Evolutionary conservation across 2,797 vertebrate genomes (phyloP).

Genomic region (Dryobates pubescens): DNA sequence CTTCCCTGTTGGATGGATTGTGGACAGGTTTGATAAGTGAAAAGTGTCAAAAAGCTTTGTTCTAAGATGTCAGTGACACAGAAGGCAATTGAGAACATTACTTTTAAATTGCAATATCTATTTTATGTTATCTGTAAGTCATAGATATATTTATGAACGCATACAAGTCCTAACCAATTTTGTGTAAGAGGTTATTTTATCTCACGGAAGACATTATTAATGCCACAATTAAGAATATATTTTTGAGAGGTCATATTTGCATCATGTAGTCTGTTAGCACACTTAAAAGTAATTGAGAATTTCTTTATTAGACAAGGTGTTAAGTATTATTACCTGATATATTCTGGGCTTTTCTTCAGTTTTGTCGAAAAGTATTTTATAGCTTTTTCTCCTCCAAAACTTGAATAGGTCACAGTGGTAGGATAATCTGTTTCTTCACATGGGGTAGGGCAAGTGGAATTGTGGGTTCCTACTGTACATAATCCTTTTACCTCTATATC

Average conservation of each 20-base stretch:
- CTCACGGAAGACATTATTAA: neutral
- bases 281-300: neutral
- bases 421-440: conserved; percentile 80
- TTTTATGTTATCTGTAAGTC: neutral
- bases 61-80: neutral
- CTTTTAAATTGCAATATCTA: neutral
- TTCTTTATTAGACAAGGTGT: neutral
- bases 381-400: conserved; percentile 75
- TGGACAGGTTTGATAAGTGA: neutral
- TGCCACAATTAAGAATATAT: neutral
- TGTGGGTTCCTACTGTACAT: conserved; percentile 77
- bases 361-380: conserved; percentile 72
- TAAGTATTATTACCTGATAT: conserved; percentile 73
- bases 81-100: neutral
- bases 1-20: neutral
- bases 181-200: neutral
- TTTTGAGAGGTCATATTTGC: neutral
- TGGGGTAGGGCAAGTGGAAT: conserved; percentile 78
- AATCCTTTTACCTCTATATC: conserved; percentile 70
- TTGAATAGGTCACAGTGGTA: conserved; percentile 75
- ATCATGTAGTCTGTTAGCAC: accelerated
- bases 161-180: neutral
- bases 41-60: neutral
- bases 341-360: conserved; percentile 73
- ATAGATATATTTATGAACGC: neutral